Base-by-base conservation (phyloP, 1,140 invertebrate genomes). In the Halesus radiatus region DNA sequence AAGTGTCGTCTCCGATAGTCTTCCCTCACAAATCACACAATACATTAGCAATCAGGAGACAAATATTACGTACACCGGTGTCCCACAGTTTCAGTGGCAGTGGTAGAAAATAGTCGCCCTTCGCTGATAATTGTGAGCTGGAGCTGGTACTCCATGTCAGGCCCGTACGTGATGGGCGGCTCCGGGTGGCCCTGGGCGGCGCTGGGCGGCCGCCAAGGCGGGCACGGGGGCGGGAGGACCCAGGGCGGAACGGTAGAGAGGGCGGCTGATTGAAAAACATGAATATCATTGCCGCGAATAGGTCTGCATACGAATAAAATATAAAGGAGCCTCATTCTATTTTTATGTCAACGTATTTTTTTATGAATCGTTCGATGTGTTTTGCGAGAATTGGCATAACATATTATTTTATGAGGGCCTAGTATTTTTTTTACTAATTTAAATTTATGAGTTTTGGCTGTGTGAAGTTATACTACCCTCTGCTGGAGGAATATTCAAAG, bases 241-340 rank as follows among this genome's bases (percentile, higher is more conserved):
- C 26, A n/a, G 32, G 64, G 64, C 26, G 64, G 26, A 23, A 32
- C 20, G 60, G n/a, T 10, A 15, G 64, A 32, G 15, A n/a, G 18
- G 37, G 66, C 16, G 66, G 37, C 37, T 70, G 66, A 70, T 70
- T 70, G 66, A 70, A 70, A 64, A 70, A 70, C 66, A 70, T 50
- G 32, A 70, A 70, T 70, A 70, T 70, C 66, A 70, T 52, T 50
- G 66, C 37, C 37, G 6, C 62, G 32, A 70, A 45, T 70, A 64
- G 1, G 54, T 56, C n/a, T 56, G 54, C n/a, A 56, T 56, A 56
- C n/a, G 54, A 56, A 18, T 22, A 56, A 45, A 56, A 56, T 18
- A 56, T 56, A 56, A 56, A 56, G 0, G 6, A 56, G 54, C 54
- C n/a, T 15, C 18, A 29, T 29, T 64, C 0, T 64, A 29, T 26